These are phyloP conservation scores for Sminthurides aquaticus DNA, from an alignment of 2,888 invertebrate genomes.

Conservation along the genomic window DNA sequence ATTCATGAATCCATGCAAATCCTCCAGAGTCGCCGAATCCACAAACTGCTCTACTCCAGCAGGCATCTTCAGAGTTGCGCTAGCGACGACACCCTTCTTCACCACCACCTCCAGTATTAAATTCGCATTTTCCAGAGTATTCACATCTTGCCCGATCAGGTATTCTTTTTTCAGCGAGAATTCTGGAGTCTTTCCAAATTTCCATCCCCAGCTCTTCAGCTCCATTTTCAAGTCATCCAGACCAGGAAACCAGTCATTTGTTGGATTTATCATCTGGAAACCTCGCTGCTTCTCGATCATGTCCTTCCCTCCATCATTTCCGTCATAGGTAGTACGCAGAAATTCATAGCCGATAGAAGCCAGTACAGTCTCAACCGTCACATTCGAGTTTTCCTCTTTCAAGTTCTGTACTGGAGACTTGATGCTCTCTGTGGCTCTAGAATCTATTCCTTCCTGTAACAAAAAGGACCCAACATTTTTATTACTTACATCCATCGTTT, in stretches of 20 bases:
- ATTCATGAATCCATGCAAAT: slow-evolving; percentile 38
- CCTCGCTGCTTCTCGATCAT: slow-evolving; percentile 66
- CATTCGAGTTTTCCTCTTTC: slow-evolving; percentile 61
- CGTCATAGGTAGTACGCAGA: slow-evolving; percentile 67
- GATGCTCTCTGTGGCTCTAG: slow-evolving; percentile 77
- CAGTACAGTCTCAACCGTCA: slow-evolving; percentile 65
- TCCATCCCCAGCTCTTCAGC: slow-evolving; percentile 78
- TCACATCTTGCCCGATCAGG: slow-evolving; percentile 45
- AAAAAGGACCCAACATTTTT: slow-evolving; percentile 34
- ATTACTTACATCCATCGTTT: no score
- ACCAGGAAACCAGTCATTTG: slow-evolving; percentile 68
- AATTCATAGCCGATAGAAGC: slow-evolving; percentile 77
- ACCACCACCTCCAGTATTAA: slow-evolving; percentile 24
- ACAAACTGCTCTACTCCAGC: slow-evolving; percentile 23
- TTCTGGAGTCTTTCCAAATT: slow-evolving; percentile 75
- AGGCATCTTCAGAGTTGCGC: slow-evolving; percentile 20
- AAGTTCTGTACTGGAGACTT: slow-evolving; percentile 77
- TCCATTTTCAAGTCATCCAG: slow-evolving; percentile 62
- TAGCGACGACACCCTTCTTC: slow-evolving; percentile 17
- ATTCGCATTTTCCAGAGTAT: slow-evolving; percentile 27
- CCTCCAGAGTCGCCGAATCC: slow-evolving; percentile 34
- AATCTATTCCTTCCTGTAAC: slow-evolving; percentile 68
- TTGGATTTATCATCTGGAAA: slow-evolving; percentile 77
- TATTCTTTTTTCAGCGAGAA: slow-evolving; percentile 65
- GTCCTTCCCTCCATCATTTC: slow-evolving; percentile 52